A percentile compares a stretch with the other conserved stretches of the same genome.
Evolutionary conservation across 2,113 vertebrate species (phyloP).

Genomic region (Otis tarda): DNA sequence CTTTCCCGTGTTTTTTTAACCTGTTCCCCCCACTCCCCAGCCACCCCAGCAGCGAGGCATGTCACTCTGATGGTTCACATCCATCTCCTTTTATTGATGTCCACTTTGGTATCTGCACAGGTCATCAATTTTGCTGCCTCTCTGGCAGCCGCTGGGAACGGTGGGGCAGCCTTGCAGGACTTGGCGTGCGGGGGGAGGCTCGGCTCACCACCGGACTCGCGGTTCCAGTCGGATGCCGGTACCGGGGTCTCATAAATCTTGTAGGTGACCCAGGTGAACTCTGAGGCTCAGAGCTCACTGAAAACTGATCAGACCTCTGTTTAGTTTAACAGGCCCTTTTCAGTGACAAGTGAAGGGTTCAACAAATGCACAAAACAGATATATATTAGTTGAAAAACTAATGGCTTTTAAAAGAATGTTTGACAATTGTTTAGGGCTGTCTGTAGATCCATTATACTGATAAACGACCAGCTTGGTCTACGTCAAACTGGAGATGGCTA

Average conservation of each 20-base stretch:
- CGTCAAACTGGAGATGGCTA: constrained; percentile 22
- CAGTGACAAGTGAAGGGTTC: constrained; percentile 81
- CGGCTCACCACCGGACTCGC: constrained; percentile 55
- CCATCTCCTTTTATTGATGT: constrained; percentile 85
- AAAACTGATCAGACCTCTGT: constrained; percentile 84
- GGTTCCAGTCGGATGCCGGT: constrained; percentile 77
- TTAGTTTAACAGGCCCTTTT: constrained; percentile 80
- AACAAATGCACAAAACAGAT: constrained; percentile 81
- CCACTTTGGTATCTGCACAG: constrained; percentile 82
- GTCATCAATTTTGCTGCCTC: constrained; percentile 84
- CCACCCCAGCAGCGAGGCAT: constrained; percentile 74
- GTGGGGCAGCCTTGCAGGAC: constrained; percentile 68
- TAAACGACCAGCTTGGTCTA: constrained; percentile 75
- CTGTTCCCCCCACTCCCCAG: constrained; percentile 73
- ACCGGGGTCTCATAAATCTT: constrained; percentile 83
- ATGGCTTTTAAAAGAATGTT: constrained; percentile 87
- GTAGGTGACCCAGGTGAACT: constrained; percentile 82
- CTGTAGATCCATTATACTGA: constrained; percentile 87
- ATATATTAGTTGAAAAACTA: constrained; percentile 84
- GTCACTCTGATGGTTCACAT: constrained; percentile 84
- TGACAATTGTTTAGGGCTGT: constrained; percentile 88
- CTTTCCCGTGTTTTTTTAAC: constrained; percentile 92
- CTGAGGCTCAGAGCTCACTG: constrained; percentile 76
- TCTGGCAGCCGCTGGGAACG: constrained; percentile 71
- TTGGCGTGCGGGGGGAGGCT: constrained; percentile 58